phyloP scores from a whole-genome alignment of 2,888 invertebrate genomes.

The Tipula vernalis region DNA sequence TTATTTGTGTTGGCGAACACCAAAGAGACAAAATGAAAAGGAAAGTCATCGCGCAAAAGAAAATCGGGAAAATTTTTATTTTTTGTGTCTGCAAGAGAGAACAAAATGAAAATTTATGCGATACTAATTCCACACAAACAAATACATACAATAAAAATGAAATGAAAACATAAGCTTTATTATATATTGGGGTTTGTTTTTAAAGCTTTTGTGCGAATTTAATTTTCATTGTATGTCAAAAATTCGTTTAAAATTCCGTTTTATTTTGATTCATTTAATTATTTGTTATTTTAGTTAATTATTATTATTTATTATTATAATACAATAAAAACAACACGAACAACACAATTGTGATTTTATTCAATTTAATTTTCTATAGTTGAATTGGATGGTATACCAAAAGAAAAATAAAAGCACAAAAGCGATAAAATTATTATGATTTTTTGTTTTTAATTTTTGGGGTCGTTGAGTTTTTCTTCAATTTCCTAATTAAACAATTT shows the following conservation, averaged over 20 bases:
- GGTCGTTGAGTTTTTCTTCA: neutral
- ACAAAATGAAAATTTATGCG: neutral
- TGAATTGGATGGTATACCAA: neutral
- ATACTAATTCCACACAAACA: neutral
- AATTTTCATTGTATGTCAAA: neutral
- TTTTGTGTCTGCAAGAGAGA: neutral
- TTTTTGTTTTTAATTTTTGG: neutral
- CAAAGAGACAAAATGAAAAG: neutral
- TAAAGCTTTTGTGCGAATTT: neutral
- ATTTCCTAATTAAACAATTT: neutral
- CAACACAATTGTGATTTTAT: neutral
- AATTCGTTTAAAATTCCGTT: neutral
- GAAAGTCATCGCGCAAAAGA: neutral
- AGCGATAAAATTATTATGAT: neutral
- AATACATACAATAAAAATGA: neutral
- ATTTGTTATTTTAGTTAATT: neutral
- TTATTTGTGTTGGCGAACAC: neutral
- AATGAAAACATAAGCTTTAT: neutral
- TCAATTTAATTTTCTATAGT: neutral
- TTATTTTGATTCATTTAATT: neutral
- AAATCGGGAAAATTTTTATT: neutral
- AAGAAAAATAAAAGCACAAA: neutral
- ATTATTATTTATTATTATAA: neutral
- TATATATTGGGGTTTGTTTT: neutral
- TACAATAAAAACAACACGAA: neutral